phyloP scores from a whole-genome alignment of 2,113 vertebrate genomes.

The Xenopus tropicalis region DNA sequence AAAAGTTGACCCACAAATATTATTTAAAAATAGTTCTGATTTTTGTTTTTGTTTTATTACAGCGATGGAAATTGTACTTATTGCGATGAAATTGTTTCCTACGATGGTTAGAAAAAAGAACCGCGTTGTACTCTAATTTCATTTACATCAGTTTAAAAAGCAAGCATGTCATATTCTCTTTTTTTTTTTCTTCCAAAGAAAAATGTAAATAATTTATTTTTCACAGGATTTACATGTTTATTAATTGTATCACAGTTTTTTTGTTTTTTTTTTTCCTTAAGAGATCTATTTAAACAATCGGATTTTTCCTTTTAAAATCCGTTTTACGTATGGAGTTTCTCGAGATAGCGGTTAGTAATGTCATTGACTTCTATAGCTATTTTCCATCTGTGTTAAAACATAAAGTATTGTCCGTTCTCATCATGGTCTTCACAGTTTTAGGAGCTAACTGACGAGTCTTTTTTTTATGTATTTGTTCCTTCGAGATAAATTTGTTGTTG shows the following conservation, averaged over 20 bases:
- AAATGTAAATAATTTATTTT: conserved; percentile 77
- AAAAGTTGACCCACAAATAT: conserved; percentile 68
- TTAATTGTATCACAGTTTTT: conserved; percentile 81
- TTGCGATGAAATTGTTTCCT: conserved; percentile 96
- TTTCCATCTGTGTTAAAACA: conserved; percentile 63
- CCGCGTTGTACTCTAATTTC: conserved; percentile 85
- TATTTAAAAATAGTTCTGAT: conserved; percentile 63
- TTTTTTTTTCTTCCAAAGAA: conserved; percentile 73
- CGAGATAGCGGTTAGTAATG: conserved; percentile 71
- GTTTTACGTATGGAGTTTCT: conserved; percentile 67
- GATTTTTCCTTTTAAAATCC: conserved; percentile 63
- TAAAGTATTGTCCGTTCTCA: conserved; percentile 69
- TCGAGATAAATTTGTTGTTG: conserved; percentile 70
- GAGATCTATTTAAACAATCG: conserved; percentile 73
- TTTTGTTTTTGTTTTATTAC: conserved; percentile 78
- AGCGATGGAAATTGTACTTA: conserved; percentile 90
- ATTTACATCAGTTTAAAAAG: conserved; percentile 97
- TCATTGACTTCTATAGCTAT: conserved; percentile 67
- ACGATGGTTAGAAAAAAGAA: conserved; percentile 98
- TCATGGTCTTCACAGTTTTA: conserved; percentile 75
- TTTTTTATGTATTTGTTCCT: conserved; percentile 63
- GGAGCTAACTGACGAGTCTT: conserved; percentile 70
- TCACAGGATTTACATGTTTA: conserved; percentile 94
- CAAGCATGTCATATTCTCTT: conserved; percentile 86
- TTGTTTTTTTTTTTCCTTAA: conserved; percentile 66